phyloP scores from a whole-genome alignment of 1,140 invertebrate genomes.

The Leptinotarsa defecta region DNA sequence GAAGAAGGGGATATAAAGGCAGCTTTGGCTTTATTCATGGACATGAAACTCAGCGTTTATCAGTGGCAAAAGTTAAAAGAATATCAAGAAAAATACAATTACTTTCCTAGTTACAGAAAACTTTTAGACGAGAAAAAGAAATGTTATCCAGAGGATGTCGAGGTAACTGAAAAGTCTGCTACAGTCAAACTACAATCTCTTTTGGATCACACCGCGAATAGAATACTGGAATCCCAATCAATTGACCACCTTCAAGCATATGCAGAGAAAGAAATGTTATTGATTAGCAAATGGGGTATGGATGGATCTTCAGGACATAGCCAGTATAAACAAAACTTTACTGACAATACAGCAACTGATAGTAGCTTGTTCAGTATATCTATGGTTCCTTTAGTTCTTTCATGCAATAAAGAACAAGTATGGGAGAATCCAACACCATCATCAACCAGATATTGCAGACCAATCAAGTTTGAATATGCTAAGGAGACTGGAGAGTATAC shows the following conservation, averaged over 20 bases:
- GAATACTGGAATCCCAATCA: constrained; percentile 8
- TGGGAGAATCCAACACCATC: constrained; percentile 52
- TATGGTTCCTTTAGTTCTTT: constrained; percentile 43
- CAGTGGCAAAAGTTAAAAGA: too few relatives aligned
- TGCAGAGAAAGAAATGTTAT: constrained; percentile 31
- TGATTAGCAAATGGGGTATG: constrained; percentile 52
- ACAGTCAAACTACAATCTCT: constrained; percentile 29
- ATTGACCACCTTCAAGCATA: background rate
- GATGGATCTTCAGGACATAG: constrained; percentile 48
- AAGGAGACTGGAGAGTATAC: constrained; percentile 40
- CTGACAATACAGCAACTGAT: constrained; percentile 28
- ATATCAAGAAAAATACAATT: too few relatives aligned
- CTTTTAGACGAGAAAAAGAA: too few relatives aligned
- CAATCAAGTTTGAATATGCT: constrained; percentile 48
- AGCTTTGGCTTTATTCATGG: too few relatives aligned
- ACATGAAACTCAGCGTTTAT: too few relatives aligned
- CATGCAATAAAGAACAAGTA: constrained; percentile 32
- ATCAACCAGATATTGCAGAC: constrained; percentile 51
- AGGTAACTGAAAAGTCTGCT: background rate
- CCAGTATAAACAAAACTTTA: constrained; percentile 50
- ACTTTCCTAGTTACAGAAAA: too few relatives aligned
- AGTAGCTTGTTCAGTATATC: constrained; percentile 46
- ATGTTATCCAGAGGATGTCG: background rate
- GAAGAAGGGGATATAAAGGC: too few relatives aligned
- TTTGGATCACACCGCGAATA: constrained; percentile 31